Evolutionary conservation across 2,888 invertebrate genomes (phyloP).

Genomic region (Isoperla grammatica): DNA sequence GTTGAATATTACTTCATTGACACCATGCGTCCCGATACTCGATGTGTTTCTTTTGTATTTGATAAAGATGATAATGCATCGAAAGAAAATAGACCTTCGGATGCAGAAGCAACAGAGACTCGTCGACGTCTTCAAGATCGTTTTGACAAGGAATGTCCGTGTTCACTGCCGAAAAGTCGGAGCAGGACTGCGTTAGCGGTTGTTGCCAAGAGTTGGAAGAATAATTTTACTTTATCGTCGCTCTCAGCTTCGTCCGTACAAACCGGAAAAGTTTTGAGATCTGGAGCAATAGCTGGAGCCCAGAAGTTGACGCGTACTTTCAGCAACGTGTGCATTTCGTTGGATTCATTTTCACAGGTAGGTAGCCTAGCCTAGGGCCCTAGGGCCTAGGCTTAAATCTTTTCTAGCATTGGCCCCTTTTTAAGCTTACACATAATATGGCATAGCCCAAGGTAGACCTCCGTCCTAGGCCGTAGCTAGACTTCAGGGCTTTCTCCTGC

Average conservation of each 20-base stretch:
- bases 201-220: conserved; percentile 5
- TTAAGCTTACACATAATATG: neutral
- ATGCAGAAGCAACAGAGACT: no score
- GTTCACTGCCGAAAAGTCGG: no score
- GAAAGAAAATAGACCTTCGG: no score
- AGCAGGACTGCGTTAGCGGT: no score
- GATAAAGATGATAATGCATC: no score
- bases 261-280: neutral
- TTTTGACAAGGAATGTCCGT: no score
- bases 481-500: no score
- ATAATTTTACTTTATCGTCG: conserved; percentile 19
- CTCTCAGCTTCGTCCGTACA: conserved; percentile 55
- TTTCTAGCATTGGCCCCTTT: conserved; percentile 12
- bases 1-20: no score
- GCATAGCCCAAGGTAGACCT: neutral
- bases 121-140: no score
- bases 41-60: no score
- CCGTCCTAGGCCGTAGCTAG: no score
- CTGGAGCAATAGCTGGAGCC: conserved; percentile 57
- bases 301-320: conserved; percentile 63
- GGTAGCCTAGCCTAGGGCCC: conserved; percentile 3
- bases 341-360: conserved; percentile 64
- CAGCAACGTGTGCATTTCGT: conserved; percentile 57
- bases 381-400: conserved; percentile 14
- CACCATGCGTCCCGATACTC: no score